Evolutionary conservation across 2,888 invertebrate genomes (phyloP).

Genomic region (Sphaerophoria rueppellii): DNA sequence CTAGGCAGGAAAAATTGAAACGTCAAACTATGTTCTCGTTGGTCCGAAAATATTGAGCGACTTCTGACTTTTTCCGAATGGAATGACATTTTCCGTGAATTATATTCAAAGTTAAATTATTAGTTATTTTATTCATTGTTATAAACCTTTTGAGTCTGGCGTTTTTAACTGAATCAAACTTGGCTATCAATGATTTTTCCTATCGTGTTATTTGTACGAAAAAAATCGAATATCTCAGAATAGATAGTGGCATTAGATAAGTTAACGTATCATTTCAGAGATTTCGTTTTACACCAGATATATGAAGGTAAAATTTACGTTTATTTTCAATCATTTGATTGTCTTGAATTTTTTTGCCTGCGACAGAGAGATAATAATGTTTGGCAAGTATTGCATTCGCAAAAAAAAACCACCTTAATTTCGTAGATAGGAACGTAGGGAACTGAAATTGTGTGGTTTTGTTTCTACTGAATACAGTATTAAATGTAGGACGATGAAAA

Average conservation of each 20-base stretch:
- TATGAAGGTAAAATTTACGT: constrained; percentile 66
- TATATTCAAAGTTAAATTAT: constrained; percentile 13
- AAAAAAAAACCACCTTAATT: no score
- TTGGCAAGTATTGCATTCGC: background rate
- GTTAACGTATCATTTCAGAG: constrained; percentile 83
- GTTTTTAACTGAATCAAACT: constrained; percentile 60
- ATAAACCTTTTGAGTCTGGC: constrained; percentile 37
- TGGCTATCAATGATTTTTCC: constrained; percentile 78
- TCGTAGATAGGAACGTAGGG: no score
- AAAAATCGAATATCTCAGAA: constrained; percentile 82
- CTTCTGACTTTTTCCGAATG: constrained; percentile 34
- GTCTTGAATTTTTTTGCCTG: constrained; percentile 4
- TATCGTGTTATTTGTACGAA: constrained; percentile 78
- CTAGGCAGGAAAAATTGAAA: no score
- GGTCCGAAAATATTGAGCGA: no score
- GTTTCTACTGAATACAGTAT: no score
- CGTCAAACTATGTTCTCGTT: no score
- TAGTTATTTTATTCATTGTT: constrained; percentile 39
- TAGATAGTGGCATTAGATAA: constrained; percentile 83
- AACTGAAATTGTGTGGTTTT: no score
- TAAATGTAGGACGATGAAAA: no score
- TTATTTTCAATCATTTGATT: constrained; percentile 40
- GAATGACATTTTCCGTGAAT: constrained; percentile 66
- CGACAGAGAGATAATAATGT: background rate
- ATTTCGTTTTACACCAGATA: constrained; percentile 78